Evolutionary conservation across 2,888 invertebrate species (phyloP).

Genomic region (Andrena praecox): DNA sequence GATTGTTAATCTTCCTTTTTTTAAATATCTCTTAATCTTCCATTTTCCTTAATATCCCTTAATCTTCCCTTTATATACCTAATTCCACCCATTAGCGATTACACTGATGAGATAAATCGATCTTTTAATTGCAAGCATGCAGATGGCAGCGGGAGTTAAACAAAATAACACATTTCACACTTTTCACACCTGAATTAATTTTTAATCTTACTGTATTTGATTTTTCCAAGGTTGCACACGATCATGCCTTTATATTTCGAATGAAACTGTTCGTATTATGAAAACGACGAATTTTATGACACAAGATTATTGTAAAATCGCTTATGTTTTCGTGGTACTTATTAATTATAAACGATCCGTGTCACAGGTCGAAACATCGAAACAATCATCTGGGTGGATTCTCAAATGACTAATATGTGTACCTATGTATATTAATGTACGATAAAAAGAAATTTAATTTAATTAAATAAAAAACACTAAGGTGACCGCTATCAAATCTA

Average conservation of each 20-base stretch:
- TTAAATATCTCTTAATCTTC: neutral
- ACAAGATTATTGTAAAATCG: too few relatives aligned
- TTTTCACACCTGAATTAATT: neutral
- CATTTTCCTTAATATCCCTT: neutral
- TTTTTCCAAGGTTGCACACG: too few relatives aligned
- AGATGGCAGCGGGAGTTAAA: neutral
- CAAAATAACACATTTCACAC: neutral
- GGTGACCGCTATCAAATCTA: too few relatives aligned
- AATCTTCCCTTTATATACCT: too few relatives aligned
- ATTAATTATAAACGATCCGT: too few relatives aligned
- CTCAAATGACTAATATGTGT: constrained; percentile 30
- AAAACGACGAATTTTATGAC: too few relatives aligned
- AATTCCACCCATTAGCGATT: neutral
- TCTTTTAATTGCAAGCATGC: neutral
- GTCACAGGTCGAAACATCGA: constrained; percentile 72
- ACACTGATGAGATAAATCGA: neutral
- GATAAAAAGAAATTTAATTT: too few relatives aligned
- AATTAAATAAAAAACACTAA: too few relatives aligned
- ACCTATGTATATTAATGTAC: too few relatives aligned
- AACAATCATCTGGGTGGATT: constrained; percentile 70
- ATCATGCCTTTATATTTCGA: too few relatives aligned
- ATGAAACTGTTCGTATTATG: too few relatives aligned
- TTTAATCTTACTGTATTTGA: neutral
- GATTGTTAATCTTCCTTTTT: neutral
- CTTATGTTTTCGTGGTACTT: too few relatives aligned